Conservation (phyloP, 2,888 invertebrate genomes). For the Archips crataeganus region DNA sequence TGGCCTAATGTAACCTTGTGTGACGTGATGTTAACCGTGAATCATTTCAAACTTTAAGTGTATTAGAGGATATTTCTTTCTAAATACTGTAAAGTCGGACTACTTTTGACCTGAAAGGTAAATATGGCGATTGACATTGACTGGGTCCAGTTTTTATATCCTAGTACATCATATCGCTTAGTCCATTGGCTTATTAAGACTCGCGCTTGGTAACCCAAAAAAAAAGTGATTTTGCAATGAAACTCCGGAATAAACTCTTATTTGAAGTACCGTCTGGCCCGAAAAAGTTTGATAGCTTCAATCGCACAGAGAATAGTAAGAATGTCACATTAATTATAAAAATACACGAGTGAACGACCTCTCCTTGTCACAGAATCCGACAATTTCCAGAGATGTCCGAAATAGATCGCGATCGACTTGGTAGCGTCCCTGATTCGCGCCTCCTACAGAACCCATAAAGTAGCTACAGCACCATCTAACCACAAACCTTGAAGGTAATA, state of each 20-base stretch:
- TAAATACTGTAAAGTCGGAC: background rate
- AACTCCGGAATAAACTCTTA: background rate
- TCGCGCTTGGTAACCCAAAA: background rate
- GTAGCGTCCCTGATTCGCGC: background rate
- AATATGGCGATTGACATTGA: too few species aligned
- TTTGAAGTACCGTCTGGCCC: background rate
- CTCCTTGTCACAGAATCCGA: constrained; percentile 7
- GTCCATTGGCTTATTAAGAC: background rate
- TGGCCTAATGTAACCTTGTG: too few species aligned
- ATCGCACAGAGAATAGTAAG: background rate
- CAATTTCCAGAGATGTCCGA: constrained; percentile 5
- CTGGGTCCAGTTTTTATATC: background rate
- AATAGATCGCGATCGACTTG: constrained; percentile 10
- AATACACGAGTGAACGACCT: constrained; percentile 13
- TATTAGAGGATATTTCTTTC: background rate
- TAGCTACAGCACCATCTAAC: constrained; percentile 12
- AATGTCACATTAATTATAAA: background rate
- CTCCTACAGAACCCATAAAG: constrained; percentile 8
- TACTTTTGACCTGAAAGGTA: too few species aligned
- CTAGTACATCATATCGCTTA: background rate
- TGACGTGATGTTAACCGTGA: too few species aligned
- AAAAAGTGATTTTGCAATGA: background rate
- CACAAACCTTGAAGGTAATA: constrained; percentile 20
- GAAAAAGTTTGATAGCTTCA: background rate
- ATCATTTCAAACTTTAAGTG: background rate